A percentile compares a stretch with the other conserved stretches of the same genome.
phyloP scores from a whole-genome alignment of 2,888 invertebrate genomes.

The Diloba caeruleocephala region DNA sequence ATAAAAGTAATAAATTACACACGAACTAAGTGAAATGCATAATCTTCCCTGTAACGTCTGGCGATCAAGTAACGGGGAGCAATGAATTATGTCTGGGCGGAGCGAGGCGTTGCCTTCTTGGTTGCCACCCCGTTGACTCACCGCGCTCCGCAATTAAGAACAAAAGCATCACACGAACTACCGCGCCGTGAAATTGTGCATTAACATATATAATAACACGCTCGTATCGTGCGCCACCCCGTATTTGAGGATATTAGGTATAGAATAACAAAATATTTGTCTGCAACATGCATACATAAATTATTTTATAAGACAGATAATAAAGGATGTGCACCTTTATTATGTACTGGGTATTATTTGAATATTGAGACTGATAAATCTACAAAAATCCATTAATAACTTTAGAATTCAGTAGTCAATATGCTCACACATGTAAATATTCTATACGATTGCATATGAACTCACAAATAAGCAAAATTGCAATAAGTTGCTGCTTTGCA shows the following conservation, averaged over 20 bases:
- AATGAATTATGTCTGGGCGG: slow-evolving; percentile 49
- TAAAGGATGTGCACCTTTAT: slow-evolving; percentile 27
- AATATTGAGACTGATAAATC: slow-evolving; percentile 15
- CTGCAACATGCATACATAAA: slow-evolving; percentile 25
- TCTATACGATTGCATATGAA: too few relatives aligned
- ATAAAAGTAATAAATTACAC: slow-evolving; percentile 25
- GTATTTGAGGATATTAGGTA: slow-evolving; percentile 36
- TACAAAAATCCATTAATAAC: neutral
- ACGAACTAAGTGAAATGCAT: slow-evolving; percentile 17
- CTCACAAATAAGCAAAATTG: too few relatives aligned
- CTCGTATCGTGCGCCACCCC: slow-evolving; percentile 49
- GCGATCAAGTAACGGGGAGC: slow-evolving; percentile 26
- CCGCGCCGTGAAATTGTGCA: slow-evolving; percentile 60
- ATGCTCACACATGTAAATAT: too few relatives aligned
- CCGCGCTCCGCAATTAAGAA: slow-evolving; percentile 44
- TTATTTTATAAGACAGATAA: slow-evolving; percentile 17
- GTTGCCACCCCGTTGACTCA: slow-evolving; percentile 58
- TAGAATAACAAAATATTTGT: slow-evolving; percentile 23
- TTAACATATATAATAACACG: slow-evolving; percentile 62
- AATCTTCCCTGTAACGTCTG: slow-evolving; percentile 22
- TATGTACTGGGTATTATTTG: slow-evolving; percentile 14
- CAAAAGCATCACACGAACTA: slow-evolving; percentile 59
- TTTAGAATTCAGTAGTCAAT: too few relatives aligned
- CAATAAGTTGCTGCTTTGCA: too few relatives aligned
- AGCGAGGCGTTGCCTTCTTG: slow-evolving; percentile 42